phyloP scores from a whole-genome alignment of 1,140 invertebrate species.

The Rhopalosiphum maidis region DNA sequence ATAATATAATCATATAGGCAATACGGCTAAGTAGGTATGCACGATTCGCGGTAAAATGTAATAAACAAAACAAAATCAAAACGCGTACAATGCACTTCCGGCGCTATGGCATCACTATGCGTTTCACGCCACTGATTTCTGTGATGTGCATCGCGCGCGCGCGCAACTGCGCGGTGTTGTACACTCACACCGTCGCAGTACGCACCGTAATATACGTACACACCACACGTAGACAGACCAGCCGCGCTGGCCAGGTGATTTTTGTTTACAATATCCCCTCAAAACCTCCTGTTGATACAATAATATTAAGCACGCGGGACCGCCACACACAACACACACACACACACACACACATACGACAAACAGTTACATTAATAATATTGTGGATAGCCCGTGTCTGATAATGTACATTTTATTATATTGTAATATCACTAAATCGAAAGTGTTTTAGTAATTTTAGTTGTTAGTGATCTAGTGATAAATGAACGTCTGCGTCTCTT shows the following conservation, averaged over 20 bases:
- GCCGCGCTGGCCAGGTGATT: constrained; percentile 39
- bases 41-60: background rate
- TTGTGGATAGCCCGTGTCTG: background rate
- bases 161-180: background rate
- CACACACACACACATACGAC: background rate
- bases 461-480: background rate
- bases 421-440: background rate
- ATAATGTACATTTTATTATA: background rate
- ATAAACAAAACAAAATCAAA: background rate
- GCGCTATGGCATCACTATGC: constrained; percentile 5
- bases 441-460: background rate
- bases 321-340: background rate
- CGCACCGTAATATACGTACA: background rate
- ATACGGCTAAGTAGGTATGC: background rate
- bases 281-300: constrained; percentile 49
- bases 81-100: constrained; percentile 27
- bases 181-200: background rate
- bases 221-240: background rate
- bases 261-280: constrained; percentile 42
- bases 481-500: background rate
- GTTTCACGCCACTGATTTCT: background rate
- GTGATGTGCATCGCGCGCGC: background rate
- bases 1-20: background rate
- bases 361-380: background rate
- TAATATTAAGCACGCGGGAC: background rate